phyloP scores from a whole-genome alignment of 2,888 invertebrate genomes.

The Cerastoderma edule region DNA sequence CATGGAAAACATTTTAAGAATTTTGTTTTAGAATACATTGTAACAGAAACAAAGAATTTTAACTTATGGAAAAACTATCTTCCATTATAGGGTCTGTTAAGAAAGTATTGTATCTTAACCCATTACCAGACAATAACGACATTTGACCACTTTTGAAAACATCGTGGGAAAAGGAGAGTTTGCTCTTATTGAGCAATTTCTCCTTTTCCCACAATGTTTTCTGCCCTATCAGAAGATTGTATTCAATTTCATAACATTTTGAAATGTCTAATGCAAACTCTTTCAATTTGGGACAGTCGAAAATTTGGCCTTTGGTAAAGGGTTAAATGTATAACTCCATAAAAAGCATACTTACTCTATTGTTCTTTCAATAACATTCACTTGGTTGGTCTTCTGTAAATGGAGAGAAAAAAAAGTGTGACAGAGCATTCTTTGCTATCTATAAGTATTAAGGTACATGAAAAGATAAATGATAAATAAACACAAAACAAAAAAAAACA shows the following conservation, averaged over 20 bases:
- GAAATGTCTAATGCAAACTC: not conserved
- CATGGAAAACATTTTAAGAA: no score
- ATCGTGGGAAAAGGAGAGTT: not conserved
- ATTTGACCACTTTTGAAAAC: not conserved
- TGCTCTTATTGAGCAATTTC: slow-evolving; percentile 1
- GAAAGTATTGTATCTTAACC: no score
- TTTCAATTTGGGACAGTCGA: not conserved
- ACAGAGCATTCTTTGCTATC: not conserved
- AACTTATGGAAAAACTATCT: no score
- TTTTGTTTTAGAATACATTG: no score
- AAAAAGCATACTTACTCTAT: slow-evolving; percentile 64
- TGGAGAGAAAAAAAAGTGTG: slow-evolving; percentile 27
- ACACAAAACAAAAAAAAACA: no score
- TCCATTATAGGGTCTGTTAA: no score
- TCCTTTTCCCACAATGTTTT: slow-evolving; percentile 8
- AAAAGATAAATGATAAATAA: no score
- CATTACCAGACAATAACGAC: no score
- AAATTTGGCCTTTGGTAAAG: not conserved
- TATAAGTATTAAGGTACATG: not conserved
- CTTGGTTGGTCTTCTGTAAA: slow-evolving; percentile 70
- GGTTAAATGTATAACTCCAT: not conserved
- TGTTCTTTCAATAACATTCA: slow-evolving; percentile 64
- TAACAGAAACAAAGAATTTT: no score
- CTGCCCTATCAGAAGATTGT: not conserved
- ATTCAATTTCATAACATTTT: not conserved